Conservation (phyloP, 1,140 invertebrate genomes). For the Tribolium castaneum region DNA sequence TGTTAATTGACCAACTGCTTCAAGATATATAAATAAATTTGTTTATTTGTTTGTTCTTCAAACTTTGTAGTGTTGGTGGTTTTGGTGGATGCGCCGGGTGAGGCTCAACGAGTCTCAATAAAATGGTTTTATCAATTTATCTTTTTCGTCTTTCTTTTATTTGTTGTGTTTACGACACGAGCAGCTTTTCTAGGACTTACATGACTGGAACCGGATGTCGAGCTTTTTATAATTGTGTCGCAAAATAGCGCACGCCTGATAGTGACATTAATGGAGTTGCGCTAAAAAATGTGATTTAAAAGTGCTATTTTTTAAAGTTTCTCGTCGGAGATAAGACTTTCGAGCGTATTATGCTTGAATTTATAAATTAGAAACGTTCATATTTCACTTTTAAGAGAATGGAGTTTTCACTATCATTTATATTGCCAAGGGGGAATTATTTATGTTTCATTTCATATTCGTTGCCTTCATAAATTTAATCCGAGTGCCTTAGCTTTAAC, state of each 20-base stretch:
- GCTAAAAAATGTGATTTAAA: background rate
- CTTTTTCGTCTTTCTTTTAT: background rate
- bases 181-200: constrained; percentile 4
- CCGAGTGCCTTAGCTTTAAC: background rate
- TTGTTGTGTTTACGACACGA: background rate
- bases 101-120: too few relatives aligned
- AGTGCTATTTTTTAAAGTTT: too few relatives aligned
- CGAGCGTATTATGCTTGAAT: background rate
- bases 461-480: background rate
- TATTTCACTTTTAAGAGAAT: constrained; percentile 20
- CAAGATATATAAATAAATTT: too few relatives aligned
- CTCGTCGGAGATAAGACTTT: too few relatives aligned
- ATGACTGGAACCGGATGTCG: constrained; percentile 8
- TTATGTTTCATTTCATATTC: constrained; percentile 17
- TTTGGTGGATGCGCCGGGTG: too few relatives aligned
- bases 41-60: too few relatives aligned
- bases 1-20: too few relatives aligned
- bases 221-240: constrained; percentile 28
- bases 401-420: constrained; percentile 13
- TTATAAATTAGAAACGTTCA: constrained; percentile 6
- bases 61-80: too few relatives aligned
- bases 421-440: constrained; percentile 2
- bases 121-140: background rate
- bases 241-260: constrained; percentile 10
- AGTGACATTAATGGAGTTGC: constrained; percentile 11